Base-by-base conservation (phyloP, 1,140 invertebrate species). In the Colletes latitarsis region DNA sequence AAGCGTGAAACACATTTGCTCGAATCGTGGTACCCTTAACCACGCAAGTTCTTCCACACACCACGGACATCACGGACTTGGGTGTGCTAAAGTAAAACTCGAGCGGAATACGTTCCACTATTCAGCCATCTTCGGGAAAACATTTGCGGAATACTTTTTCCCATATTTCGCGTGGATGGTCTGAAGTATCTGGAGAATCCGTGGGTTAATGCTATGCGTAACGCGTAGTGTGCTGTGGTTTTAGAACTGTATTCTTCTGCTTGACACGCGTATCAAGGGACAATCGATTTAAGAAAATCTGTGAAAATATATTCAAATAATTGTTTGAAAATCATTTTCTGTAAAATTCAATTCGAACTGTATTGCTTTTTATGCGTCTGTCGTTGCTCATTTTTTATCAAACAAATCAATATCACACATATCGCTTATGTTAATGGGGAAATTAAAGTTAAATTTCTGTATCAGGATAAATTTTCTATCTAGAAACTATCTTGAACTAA, bases 1-100 rank as follows among this genome's bases (percentile, higher is more conserved):
- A 87, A 92, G 89, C 92, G 90, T 92, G 89, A 93, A 93, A 89
- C 91, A 90, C 90, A 93, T 93, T 92, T 92, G 91, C 90, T 90
- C 84, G 87, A 90, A 91, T 89, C 88, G 87, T 77, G 87, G 82
- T 86, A 81, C 87, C 86, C 87, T 91, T 89, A 91, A 88, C 89
- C 89, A 86, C 83, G 84, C 86, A 82, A 88, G 85, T 85, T 87
- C 83, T 85, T 88, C 85, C 86, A 70, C 72, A 57, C 70, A 64
- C 30, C 64, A 74, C 53, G 68, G 21, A 14, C 19, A n/a, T n/a
- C n/a, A n/a, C n/a, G n/a, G n/a, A n/a, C 46, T 30, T 9, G 63
- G 46, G 57, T 79, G 43, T 62, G 77, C 57, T 77, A 74, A 77
- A 77, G 82, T 77, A 79, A 82, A 84, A 80, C 66, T 78, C 67